A percentile compares a stretch with the other conserved stretches of the same genome.
These are phyloP conservation scores for Mythimna vitellina DNA, from an alignment of 2,888 invertebrate species.

Conservation along the genomic window DNA sequence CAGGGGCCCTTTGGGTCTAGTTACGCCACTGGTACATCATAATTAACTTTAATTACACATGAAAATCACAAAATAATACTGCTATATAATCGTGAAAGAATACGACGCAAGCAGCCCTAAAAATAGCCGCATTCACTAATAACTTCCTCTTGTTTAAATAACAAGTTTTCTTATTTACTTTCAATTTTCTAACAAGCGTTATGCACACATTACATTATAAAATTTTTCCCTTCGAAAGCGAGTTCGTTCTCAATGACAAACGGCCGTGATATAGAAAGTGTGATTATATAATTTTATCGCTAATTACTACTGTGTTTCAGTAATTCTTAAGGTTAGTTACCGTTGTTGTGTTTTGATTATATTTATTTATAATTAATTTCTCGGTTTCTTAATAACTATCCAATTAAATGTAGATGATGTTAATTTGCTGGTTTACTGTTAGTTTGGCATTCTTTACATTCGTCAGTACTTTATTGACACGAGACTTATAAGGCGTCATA, in stretches of 20 bases:
- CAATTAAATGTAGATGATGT: neutral
- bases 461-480: neutral
- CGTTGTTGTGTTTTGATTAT: slow-evolving; percentile 5
- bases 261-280: slow-evolving; percentile 51
- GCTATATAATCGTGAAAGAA: neutral
- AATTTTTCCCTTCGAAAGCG: slow-evolving; percentile 41
- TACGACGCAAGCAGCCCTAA: neutral
- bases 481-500: no score
- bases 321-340: slow-evolving; percentile 1
- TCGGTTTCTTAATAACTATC: neutral
- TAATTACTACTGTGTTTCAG: slow-evolving; percentile 45
- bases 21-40: neutral
- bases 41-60: neutral
- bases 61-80: neutral
- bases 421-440: neutral
- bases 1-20: no score
- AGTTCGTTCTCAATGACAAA: slow-evolving; percentile 36
- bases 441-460: neutral
- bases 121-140: neutral
- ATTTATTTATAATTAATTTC: slow-evolving; percentile 15
- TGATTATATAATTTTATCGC: slow-evolving; percentile 35
- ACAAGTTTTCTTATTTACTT: slow-evolving; percentile 19
- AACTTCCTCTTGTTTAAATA: slow-evolving; percentile 9
- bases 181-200: neutral
- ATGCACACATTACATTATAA: neutral